These are phyloP conservation scores for Panagrolaimus sp. DNA, from an alignment of 1,140 invertebrate genomes.

Conservation along the genomic window DNA sequence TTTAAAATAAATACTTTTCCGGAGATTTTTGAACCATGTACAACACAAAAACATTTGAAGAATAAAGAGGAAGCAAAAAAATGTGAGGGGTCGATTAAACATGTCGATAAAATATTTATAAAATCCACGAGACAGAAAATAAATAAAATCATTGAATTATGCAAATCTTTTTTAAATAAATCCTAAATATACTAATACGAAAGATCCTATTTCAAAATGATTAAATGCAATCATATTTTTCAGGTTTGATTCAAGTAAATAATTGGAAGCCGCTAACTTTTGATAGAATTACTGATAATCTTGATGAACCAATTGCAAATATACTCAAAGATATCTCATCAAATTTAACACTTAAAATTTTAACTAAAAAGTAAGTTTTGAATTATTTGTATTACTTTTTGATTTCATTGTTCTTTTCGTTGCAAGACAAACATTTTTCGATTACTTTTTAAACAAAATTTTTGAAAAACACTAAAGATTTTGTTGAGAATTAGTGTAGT, in stretches of 20 bases:
- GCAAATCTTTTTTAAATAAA: not conserved
- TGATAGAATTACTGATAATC: conserved; percentile 47
- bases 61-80: no score
- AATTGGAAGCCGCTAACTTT: conserved; percentile 47
- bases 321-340: conserved; percentile 44
- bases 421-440: not conserved
- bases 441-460: no score
- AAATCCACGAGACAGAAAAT: not conserved
- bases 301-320: conserved; percentile 35
- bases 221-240: conserved; percentile 22
- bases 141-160: conserved; percentile 3
- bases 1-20: no score
- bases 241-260: conserved; percentile 44
- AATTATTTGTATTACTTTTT: not conserved
- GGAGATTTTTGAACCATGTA: no score
- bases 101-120: no score
- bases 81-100: no score
- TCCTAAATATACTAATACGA: not conserved
- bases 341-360: conserved; percentile 44
- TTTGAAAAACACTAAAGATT: no score
- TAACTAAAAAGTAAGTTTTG: conserved; percentile 48
- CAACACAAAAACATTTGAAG: no score
- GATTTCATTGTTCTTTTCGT: conserved; percentile 1
- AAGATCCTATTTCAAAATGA: not conserved
- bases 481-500: no score